A percentile compares a stretch with the other conserved stretches of the same genome.
phyloP scores from a whole-genome alignment of 2,888 invertebrate species.

The Imbricaverruca yamaguchii region DNA sequence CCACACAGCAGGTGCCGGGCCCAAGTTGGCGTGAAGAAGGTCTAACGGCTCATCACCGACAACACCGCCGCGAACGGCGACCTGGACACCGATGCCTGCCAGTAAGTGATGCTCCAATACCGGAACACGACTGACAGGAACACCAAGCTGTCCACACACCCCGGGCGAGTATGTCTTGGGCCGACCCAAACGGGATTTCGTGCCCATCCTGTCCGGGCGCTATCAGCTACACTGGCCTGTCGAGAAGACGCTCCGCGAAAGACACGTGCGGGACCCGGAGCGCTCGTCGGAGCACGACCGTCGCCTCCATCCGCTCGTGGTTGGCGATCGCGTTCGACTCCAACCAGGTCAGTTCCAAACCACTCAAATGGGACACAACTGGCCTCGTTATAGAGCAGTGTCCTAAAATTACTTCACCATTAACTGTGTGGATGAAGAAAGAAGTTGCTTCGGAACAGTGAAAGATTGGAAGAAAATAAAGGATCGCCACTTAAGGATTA shows the following conservation, averaged over 20 bases:
- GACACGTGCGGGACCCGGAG: slow-evolving; percentile 13
- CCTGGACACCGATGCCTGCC: slow-evolving; percentile 25
- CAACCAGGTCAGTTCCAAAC: background rate
- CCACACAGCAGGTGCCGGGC: slow-evolving; percentile 26
- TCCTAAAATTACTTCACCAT: no score
- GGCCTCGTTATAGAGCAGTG: background rate
- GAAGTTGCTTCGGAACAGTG: no score
- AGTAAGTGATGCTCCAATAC: slow-evolving; percentile 22
- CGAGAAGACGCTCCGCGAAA: slow-evolving; percentile 24
- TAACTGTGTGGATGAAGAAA: no score
- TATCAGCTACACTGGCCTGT: slow-evolving; percentile 9
- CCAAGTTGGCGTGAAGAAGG: slow-evolving; percentile 24
- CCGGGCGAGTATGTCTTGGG: slow-evolving; percentile 27
- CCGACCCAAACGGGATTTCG: slow-evolving; percentile 28
- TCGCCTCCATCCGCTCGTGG: background rate
- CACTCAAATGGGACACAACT: background rate
- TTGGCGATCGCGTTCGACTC: background rate
- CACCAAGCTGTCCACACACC: slow-evolving; percentile 25
- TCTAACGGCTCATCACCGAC: slow-evolving; percentile 24
- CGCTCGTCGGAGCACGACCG: background rate
- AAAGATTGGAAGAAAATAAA: no score
- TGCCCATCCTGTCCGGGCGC: slow-evolving; percentile 23
- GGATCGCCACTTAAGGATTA: no score
- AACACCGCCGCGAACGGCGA: slow-evolving; percentile 23
- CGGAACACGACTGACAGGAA: slow-evolving; percentile 26